A percentile compares a stretch with the other conserved stretches of the same genome.
phyloP scores from a whole-genome alignment of 1,140 invertebrate species.

The Vollenhovia emeryi region DNA sequence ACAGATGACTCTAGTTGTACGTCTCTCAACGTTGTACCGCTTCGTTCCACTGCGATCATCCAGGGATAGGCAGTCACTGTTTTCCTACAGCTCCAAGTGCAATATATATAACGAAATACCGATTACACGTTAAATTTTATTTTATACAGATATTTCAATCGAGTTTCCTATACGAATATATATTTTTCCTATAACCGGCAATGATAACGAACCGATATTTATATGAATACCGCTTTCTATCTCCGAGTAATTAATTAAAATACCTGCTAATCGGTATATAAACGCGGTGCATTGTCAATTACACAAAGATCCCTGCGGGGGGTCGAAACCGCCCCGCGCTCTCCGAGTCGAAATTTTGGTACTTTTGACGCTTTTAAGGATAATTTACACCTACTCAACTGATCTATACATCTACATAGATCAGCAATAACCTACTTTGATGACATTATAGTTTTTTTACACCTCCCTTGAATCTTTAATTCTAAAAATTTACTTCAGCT shows the following conservation, averaged over 20 bases:
- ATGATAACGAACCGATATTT: not conserved
- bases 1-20: constrained; percentile 54
- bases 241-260: not conserved
- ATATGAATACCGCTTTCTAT: not conserved
- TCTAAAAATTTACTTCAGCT: no score
- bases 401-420: no score
- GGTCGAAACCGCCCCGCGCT: no score
- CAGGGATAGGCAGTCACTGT: not conserved
- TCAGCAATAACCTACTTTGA: no score
- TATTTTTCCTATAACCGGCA: not conserved
- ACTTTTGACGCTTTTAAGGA: no score
- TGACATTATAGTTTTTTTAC: no score
- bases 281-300: not conserved
- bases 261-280: not conserved
- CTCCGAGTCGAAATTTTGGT: no score
- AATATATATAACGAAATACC: not conserved
- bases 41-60: not conserved
- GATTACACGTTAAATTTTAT: constrained; percentile 1
- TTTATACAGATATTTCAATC: not conserved
- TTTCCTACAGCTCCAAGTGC: not conserved
- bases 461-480: no score
- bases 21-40: not conserved
- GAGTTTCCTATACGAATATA: not conserved
- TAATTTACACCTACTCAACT: no score
- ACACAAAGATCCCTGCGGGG: not conserved